Percentiles rank a stretch among this genome's conserved stretches.
phyloP scores from a whole-genome alignment of 2,113 vertebrate genomes.

The Litocranius walleri region DNA sequence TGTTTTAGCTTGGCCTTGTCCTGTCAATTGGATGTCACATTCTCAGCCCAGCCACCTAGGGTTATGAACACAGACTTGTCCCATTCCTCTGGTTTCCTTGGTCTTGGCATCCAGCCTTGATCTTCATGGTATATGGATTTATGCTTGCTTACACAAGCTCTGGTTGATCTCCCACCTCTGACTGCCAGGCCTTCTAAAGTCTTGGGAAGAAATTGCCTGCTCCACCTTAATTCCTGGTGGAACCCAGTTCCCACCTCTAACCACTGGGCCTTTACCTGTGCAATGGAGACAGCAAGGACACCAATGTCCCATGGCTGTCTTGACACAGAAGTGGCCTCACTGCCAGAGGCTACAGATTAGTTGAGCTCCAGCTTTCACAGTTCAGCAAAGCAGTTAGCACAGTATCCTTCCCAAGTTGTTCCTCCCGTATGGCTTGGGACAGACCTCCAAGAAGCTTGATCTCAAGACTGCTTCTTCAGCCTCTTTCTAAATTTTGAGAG shows the following conservation, averaged over 20 bases:
- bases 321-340: neutral
- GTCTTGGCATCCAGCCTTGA: neutral
- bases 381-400: neutral
- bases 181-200: neutral
- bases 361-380: neutral
- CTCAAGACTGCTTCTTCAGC: neutral
- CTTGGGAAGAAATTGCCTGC: neutral
- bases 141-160: neutral
- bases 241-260: neutral
- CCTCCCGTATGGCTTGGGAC: neutral
- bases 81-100: neutral
- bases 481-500: neutral
- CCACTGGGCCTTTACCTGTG: neutral
- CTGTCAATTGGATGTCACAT: neutral
- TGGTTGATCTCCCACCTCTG: neutral
- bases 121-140: neutral
- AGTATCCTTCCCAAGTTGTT: neutral
- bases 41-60: neutral
- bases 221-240: neutral
- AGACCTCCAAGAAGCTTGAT: neutral
- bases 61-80: neutral
- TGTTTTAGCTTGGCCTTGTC: neutral
- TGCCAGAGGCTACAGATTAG: neutral
- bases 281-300: neutral
- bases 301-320: neutral